These are phyloP conservation scores for Phalloptychus januarius DNA, from an alignment of 2,797 vertebrate genomes.

Conservation along the genomic window DNA sequence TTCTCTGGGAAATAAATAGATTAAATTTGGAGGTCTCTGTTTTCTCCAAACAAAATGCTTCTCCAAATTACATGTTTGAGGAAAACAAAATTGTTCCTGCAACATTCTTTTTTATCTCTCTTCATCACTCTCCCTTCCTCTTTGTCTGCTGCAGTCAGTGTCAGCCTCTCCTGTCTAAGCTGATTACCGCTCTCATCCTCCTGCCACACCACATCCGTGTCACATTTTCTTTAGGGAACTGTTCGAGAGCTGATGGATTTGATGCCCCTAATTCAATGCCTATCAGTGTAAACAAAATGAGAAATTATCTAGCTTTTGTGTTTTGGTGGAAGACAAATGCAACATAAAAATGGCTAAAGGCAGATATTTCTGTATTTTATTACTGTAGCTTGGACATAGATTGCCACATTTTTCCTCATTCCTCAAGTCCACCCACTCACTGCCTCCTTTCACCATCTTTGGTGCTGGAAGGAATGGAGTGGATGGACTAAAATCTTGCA, in stretches of 20 bases:
- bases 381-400: slow-evolving; percentile 2
- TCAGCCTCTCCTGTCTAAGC: slow-evolving; percentile 53
- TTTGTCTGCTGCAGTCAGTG: slow-evolving; percentile 59
- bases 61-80: neutral
- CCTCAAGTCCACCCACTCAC: slow-evolving; percentile 58
- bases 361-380: slow-evolving; percentile 24
- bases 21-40: neutral
- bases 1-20: neutral
- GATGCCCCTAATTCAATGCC: neutral
- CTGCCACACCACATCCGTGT: slow-evolving; percentile 41
- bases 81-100: slow-evolving; percentile 25
- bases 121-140: slow-evolving; percentile 46
- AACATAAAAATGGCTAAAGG: slow-evolving; percentile 3
- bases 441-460: slow-evolving; percentile 35
- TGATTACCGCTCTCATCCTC: slow-evolving; percentile 55
- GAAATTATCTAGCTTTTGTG: neutral
- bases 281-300: neutral
- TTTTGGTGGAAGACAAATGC: neutral
- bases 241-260: neutral
- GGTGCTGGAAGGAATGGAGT: slow-evolving; percentile 18
- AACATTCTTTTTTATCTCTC: slow-evolving; percentile 35
- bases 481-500: slow-evolving; percentile 7
- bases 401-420: slow-evolving; percentile 19
- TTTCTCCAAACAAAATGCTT: slow-evolving; percentile 13
- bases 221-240: slow-evolving; percentile 33